Percentiles rank a stretch among this genome's conserved stretches.
Evolutionary conservation across 2,888 invertebrate genomes (phyloP).

Genomic region (Tachina lurida): DNA sequence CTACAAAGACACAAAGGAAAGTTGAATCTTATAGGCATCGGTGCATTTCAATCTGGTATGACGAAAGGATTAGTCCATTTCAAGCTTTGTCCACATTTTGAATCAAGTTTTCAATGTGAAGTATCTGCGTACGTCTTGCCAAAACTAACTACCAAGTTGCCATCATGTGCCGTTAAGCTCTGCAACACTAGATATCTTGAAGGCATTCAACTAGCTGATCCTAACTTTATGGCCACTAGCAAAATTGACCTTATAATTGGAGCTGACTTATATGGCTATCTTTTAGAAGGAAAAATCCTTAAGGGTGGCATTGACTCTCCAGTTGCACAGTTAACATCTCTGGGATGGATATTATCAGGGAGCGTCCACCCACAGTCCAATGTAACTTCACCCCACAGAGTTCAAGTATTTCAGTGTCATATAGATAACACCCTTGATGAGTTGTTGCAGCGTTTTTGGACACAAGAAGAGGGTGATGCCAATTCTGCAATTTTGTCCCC

Average conservation of each 20-base stretch:
- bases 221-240: constrained; percentile 12
- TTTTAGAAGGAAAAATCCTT: constrained; percentile 11
- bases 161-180: neutral
- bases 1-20: constrained; percentile 18
- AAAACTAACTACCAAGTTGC: constrained; percentile 31
- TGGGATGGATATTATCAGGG: constrained; percentile 38
- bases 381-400: neutral
- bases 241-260: constrained; percentile 29
- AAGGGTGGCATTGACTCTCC: neutral
- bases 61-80: constrained; percentile 24
- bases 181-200: neutral
- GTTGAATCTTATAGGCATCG: constrained; percentile 18
- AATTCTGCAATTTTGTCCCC: neutral
- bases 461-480: constrained; percentile 28
- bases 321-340: constrained; percentile 18
- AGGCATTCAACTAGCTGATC: constrained; percentile 25
- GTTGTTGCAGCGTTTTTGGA: constrained; percentile 19
- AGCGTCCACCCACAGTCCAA: neutral
- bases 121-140: constrained; percentile 14
- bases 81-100: constrained; percentile 16
- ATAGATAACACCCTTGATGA: neutral
- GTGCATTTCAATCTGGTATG: constrained; percentile 1
- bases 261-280: constrained; percentile 33
- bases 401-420: constrained; percentile 1
- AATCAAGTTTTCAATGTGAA: constrained; percentile 10